phyloP scores from a whole-genome alignment of 1,140 invertebrate genomes.

The Leptinotarsa undecemlineata region DNA sequence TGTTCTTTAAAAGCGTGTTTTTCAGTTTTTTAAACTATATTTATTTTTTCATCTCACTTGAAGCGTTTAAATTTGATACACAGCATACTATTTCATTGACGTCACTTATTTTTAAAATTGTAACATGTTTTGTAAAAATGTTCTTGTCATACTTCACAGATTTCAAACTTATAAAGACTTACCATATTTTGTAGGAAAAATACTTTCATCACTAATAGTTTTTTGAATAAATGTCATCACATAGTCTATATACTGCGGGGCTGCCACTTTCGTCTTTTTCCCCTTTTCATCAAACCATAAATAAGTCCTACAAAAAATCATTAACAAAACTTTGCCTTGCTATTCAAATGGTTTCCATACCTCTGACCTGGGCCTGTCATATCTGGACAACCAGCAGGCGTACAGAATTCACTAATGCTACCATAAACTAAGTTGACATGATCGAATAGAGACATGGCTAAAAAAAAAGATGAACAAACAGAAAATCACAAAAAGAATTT shows the following conservation, averaged over 20 bases:
- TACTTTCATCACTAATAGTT: constrained; percentile 93
- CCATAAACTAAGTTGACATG: constrained; percentile 98
- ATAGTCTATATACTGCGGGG: constrained; percentile 98
- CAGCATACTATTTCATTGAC: too few species aligned
- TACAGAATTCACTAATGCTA: constrained; percentile 97
- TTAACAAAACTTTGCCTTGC: not conserved
- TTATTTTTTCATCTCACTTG: too few species aligned
- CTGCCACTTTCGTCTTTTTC: constrained; percentile 94
- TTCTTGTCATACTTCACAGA: too few species aligned
- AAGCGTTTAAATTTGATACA: too few species aligned
- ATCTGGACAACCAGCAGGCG: constrained; percentile 87
- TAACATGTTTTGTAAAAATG: too few species aligned
- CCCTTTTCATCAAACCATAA: constrained; percentile 98
- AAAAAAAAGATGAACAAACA: constrained; percentile 35
- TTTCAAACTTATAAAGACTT: constrained; percentile 51
- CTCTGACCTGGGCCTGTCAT: constrained; percentile 93
- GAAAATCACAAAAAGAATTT: not conserved
- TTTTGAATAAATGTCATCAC: constrained; percentile 98
- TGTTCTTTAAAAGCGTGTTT: too few species aligned
- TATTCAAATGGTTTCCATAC: constrained; percentile 59
- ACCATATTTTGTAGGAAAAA: constrained; percentile 99
- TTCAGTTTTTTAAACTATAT: too few species aligned
- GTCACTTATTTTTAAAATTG: too few species aligned
- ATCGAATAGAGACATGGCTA: constrained; percentile 96
- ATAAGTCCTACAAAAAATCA: constrained; percentile 76